These are phyloP conservation scores for Athripsodes cinereus DNA, from an alignment of 2,888 invertebrate species.

Conservation along the genomic window DNA sequence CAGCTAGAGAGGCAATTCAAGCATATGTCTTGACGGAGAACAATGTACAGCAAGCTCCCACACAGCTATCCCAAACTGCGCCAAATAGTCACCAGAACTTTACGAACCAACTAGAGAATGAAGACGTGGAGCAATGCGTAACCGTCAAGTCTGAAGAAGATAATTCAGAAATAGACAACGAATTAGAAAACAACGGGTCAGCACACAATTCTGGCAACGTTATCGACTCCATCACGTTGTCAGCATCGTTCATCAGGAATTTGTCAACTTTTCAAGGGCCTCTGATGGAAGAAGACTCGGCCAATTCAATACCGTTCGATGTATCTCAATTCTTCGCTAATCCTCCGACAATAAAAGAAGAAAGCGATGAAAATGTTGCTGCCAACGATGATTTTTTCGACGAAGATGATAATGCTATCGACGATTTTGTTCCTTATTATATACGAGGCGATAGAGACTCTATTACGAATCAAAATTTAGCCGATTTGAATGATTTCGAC, in stretches of 20 bases:
- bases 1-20: slow-evolving; percentile 17
- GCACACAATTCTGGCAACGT: slow-evolving; percentile 33
- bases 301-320: slow-evolving; percentile 35
- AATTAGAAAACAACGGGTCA: slow-evolving; percentile 15
- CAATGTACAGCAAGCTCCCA: slow-evolving; percentile 1
- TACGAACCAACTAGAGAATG: slow-evolving; percentile 21
- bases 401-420: slow-evolving; percentile 45
- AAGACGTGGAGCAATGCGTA: slow-evolving; percentile 24
- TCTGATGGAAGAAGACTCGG: slow-evolving; percentile 30
- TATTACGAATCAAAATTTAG: slow-evolving; percentile 52
- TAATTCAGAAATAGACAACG: slow-evolving; percentile 12
- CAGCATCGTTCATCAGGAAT: slow-evolving; percentile 39
- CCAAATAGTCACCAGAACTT: slow-evolving; percentile 2
- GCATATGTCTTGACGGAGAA: slow-evolving; percentile 26
- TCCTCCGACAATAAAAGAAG: slow-evolving; percentile 28
- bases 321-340: slow-evolving; percentile 43
- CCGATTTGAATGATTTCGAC: slow-evolving; percentile 52
- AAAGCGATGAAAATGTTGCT: background rate
- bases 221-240: slow-evolving; percentile 38
- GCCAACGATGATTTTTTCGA: slow-evolving; percentile 34
- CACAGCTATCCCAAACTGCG: slow-evolving; percentile 32
- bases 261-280: slow-evolving; percentile 37
- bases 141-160: slow-evolving; percentile 24
- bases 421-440: slow-evolving; percentile 44
- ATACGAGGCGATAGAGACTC: slow-evolving; percentile 33